These are phyloP conservation scores for Epinotia brunnichana DNA, from an alignment of 2,888 invertebrate species.

Conservation along the genomic window DNA sequence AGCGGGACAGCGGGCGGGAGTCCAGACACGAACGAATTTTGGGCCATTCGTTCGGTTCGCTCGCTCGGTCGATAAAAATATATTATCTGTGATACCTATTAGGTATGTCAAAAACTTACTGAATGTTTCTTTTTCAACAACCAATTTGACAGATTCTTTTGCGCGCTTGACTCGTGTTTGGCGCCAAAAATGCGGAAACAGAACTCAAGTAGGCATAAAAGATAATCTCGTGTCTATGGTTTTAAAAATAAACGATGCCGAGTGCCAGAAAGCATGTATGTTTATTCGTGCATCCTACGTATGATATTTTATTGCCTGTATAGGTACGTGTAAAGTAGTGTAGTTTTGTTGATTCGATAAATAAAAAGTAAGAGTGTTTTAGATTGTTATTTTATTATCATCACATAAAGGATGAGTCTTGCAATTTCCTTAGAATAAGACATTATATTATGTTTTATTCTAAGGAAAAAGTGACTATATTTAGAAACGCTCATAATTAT, in stretches of 20 bases:
- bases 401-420: not conserved
- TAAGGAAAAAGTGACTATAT: too few relatives aligned
- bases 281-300: slow-evolving; percentile 34
- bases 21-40: too few relatives aligned
- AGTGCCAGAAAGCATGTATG: slow-evolving; percentile 41
- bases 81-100: too few relatives aligned
- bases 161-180: slow-evolving; percentile 18
- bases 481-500: too few relatives aligned
- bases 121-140: not conserved
- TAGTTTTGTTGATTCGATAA: slow-evolving; percentile 18
- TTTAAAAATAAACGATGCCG: slow-evolving; percentile 38
- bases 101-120: too few relatives aligned
- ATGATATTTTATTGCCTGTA: slow-evolving; percentile 33
- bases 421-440: not conserved
- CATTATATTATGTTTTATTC: too few relatives aligned
- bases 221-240: slow-evolving; percentile 39
- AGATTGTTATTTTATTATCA: not conserved
- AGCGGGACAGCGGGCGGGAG: too few relatives aligned
- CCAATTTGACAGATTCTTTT: slow-evolving; percentile 27
- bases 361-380: not conserved
- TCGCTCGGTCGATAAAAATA: too few relatives aligned
- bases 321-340: slow-evolving; percentile 7
- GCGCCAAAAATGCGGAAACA: slow-evolving; percentile 37
- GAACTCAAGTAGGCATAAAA: slow-evolving; percentile 37
- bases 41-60: too few relatives aligned